phyloP scores from a whole-genome alignment of 1,140 invertebrate genomes.

The Aphaenogaster floridana region DNA sequence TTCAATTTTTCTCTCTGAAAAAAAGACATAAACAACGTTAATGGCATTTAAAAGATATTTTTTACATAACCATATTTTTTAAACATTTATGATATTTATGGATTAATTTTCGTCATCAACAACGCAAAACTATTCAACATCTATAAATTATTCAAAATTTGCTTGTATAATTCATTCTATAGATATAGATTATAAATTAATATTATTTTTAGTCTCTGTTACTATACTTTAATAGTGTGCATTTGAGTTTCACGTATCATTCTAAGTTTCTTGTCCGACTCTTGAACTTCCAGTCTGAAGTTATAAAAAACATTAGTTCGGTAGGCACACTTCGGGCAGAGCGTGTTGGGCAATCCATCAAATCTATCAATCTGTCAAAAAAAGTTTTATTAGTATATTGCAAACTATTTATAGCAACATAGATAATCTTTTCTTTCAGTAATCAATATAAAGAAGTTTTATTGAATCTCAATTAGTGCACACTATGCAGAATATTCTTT shows the following conservation, averaged over 20 bases:
- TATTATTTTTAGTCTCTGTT: constrained; percentile 7
- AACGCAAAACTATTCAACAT: neutral
- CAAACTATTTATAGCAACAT: neutral
- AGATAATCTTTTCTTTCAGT: neutral
- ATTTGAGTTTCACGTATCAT: constrained; percentile 78
- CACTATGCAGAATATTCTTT: neutral
- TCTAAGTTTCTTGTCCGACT: constrained; percentile 81
- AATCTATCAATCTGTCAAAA: constrained; percentile 79
- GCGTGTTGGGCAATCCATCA: constrained; percentile 82
- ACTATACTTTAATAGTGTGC: constrained; percentile 55
- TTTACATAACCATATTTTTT: neutral
- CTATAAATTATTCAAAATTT: neutral
- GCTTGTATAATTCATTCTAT: neutral
- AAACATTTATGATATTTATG: neutral
- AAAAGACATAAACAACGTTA: constrained; percentile 22
- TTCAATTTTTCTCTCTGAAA: constrained; percentile 50
- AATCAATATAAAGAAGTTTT: neutral
- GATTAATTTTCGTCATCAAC: neutral
- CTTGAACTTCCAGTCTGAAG: constrained; percentile 83
- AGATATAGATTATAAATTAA: constrained; percentile 8
- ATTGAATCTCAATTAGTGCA: neutral
- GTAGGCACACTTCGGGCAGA: constrained; percentile 84
- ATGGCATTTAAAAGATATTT: neutral
- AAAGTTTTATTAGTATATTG: constrained; percentile 18
- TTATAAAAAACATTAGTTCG: constrained; percentile 81